phyloP scores from a whole-genome alignment of 2,797 vertebrate species.

The Sebastes hubbsi region DNA sequence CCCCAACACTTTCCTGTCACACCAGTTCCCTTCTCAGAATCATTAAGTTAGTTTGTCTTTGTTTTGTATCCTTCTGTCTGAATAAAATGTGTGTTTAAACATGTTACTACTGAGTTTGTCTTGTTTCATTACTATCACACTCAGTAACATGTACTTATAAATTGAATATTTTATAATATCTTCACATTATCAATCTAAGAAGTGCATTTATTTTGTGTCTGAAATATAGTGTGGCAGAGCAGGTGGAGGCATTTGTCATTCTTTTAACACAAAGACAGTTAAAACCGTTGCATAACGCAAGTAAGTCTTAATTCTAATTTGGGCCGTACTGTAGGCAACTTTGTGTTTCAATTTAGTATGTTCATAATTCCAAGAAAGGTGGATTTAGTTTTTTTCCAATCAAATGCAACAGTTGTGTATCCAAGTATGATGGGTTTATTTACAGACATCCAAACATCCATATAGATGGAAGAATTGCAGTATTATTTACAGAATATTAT shows the following conservation, averaged over 20 bases:
- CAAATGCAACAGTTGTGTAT: background rate
- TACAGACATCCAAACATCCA: background rate
- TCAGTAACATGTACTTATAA: background rate
- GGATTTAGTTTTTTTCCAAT: background rate
- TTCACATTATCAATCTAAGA: background rate
- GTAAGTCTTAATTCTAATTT: background rate
- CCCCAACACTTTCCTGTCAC: background rate
- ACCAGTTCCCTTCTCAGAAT: background rate
- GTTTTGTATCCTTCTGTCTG: conserved; percentile 46
- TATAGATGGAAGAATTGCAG: background rate
- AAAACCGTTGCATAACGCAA: too few species aligned
- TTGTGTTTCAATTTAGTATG: background rate
- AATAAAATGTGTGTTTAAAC: conserved; percentile 55
- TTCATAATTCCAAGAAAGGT: background rate
- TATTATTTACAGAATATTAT: conserved; percentile 32
- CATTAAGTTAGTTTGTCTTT: conserved; percentile 7
- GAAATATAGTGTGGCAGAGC: background rate
- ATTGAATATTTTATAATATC: too few species aligned
- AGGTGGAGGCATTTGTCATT: background rate
- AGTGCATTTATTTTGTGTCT: background rate
- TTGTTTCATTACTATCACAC: background rate
- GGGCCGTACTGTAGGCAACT: background rate
- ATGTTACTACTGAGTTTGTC: background rate
- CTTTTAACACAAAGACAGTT: background rate
- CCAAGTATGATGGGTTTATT: conserved; percentile 24